Evolutionary conservation across 1,140 invertebrate genomes (phyloP).

Genomic region (Paralvinella palmiformis): DNA sequence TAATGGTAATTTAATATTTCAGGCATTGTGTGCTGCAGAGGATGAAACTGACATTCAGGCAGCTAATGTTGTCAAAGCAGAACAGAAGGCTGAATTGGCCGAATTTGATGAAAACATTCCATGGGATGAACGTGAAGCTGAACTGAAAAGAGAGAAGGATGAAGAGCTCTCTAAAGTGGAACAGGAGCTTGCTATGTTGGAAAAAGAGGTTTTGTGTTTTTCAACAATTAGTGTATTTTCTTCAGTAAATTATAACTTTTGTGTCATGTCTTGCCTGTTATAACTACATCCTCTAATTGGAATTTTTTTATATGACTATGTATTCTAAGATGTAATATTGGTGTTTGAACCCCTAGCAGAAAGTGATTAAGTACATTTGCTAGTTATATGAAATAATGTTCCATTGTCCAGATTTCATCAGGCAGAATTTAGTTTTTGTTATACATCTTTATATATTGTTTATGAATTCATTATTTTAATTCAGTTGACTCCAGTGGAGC

Average conservation of each 20-base stretch:
- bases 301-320: too few species aligned
- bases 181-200: conserved; percentile 71
- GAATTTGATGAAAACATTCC: conserved; percentile 97
- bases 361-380: too few species aligned
- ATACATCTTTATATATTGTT: background rate
- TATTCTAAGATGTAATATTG: too few species aligned
- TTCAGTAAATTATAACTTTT: too few species aligned
- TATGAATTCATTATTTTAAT: conserved; percentile 21
- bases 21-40: conserved; percentile 82
- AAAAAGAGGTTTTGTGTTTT: conserved; percentile 68
- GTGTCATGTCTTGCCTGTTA: too few species aligned
- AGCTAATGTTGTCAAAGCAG: conserved; percentile 80
- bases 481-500: conserved; percentile 83
- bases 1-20: too few species aligned
- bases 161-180: conserved; percentile 62
- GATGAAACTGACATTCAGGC: conserved; percentile 91
- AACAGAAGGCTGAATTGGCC: conserved; percentile 86
- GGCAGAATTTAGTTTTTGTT: background rate
- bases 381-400: too few species aligned
- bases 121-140: conserved; percentile 58
- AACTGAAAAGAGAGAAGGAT: conserved; percentile 55
- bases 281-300: too few species aligned
- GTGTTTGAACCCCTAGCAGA: too few species aligned
- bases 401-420: too few species aligned
- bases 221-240: too few species aligned